Evolutionary conservation across 2,888 invertebrate genomes (phyloP).

Genomic region (Sphecodes monilicornis): DNA sequence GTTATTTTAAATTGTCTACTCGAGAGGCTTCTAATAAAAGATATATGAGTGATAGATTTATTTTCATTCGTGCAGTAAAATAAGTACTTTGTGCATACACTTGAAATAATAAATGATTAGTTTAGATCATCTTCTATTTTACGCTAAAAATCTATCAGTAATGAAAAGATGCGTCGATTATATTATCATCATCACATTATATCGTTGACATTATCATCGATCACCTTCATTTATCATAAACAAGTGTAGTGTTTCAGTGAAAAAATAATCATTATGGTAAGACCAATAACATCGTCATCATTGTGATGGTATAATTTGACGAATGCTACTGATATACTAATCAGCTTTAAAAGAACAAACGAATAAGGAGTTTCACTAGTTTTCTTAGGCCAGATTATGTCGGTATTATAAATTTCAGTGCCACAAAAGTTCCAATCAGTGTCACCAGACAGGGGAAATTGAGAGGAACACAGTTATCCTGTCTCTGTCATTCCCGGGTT

Average conservation of each 20-base stretch:
- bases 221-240: slow-evolving; percentile 58
- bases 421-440: too few species aligned
- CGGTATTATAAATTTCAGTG: too few species aligned
- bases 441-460: too few species aligned
- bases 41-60: neutral
- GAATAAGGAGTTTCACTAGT: too few species aligned
- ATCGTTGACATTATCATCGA: slow-evolving; percentile 49
- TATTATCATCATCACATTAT: too few species aligned
- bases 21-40: slow-evolving; percentile 10
- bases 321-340: too few species aligned
- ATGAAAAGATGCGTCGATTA: slow-evolving; percentile 27
- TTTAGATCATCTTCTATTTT: neutral
- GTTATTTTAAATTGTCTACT: neutral
- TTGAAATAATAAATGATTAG: neutral
- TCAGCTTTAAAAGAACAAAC: too few species aligned
- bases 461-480: too few species aligned
- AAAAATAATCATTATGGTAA: slow-evolving; percentile 21
- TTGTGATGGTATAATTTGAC: neutral
- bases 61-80: neutral
- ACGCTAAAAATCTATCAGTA: slow-evolving; percentile 35
- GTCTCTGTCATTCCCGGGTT: too few species aligned
- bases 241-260: slow-evolving; percentile 32
- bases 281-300: slow-evolving; percentile 14
- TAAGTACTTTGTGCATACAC: neutral
- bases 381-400: too few species aligned